Base-by-base conservation (phyloP, 2,113 vertebrate genomes). In the Nymphicus hollandicus region DNA sequence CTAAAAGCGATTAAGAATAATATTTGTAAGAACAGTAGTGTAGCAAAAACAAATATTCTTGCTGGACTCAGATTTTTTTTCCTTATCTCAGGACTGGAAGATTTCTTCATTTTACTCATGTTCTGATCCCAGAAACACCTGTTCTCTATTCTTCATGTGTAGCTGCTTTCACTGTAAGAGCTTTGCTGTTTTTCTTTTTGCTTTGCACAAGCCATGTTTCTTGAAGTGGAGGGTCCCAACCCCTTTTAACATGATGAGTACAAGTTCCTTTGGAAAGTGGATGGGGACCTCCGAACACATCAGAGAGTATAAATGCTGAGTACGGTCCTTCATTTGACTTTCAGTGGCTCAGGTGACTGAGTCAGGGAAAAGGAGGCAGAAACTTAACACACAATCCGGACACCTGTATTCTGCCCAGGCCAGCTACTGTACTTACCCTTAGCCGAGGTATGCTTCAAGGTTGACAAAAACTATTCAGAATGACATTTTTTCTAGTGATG, bases 41-140 rank as follows among this genome's bases (percentile, higher is more conserved):
- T 92, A 55, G 71, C 58, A 91, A 94, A 88, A 86, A 43, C 55
- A 92, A 94, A 70, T 33, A 86, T 65, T 93, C 74, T 60, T 58
- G 41, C 43, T 60, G 50, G 68, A 78, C 70, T 90, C 63, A 56
- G 44, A 80, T 72, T 73, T 37, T 50, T 83, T 65, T 91, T 64
- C 44, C 69, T 86, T 93, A 91, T 89, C 71, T 56, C 47, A 33
- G 24, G 47, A 73, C 37, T 78, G 79, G 29, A 29, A 66, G 14
- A 35, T 72, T 88, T 91, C 85, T 91, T 35, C 72, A 37, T 66
- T 66, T 88, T 55, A 60, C 37, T 63, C 20, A 39, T 76, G 16
- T 37, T 63, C 37, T 7, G 27, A 84, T 64, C 22, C 60, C 65
- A 73, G 35, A 93, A 90, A 72, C 61, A 84, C 39, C 28, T 53